Percentiles rank a stretch among this genome's conserved stretches.
These are phyloP conservation scores for Eupelmus urozonus DNA, from an alignment of 2,888 invertebrate species.

Conservation along the genomic window DNA sequence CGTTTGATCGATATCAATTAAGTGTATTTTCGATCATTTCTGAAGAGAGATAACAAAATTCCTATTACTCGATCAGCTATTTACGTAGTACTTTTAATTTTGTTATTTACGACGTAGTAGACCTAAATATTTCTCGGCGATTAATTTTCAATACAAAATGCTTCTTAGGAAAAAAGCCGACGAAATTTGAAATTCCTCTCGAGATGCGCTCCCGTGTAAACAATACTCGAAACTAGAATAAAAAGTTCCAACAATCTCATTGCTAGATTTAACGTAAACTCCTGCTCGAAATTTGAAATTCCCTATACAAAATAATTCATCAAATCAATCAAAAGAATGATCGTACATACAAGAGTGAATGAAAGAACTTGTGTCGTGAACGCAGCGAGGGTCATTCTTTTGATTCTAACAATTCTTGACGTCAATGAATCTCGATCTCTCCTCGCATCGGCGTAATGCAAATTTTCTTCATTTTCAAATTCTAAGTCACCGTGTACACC, in stretches of 20 bases:
- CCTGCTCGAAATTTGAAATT: not conserved
- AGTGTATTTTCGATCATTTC: constrained; percentile 23
- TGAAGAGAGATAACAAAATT: constrained; percentile 30
- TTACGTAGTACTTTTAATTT: constrained; percentile 15
- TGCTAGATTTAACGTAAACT: constrained; percentile 8
- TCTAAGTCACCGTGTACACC: not conserved
- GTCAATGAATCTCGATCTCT: constrained; percentile 2
- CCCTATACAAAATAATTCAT: constrained; percentile 7
- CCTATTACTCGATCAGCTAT: constrained; percentile 12
- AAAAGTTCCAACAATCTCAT: constrained; percentile 20
- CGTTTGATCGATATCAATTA: constrained; percentile 14
- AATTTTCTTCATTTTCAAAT: constrained; percentile 13
- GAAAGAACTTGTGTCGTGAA: not conserved
- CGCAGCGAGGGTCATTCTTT: constrained; percentile 18
- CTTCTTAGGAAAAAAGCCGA: not conserved
- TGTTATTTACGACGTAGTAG: not conserved
- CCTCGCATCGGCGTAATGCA: not conserved
- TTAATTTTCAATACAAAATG: constrained; percentile 16
- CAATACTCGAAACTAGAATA: not conserved
- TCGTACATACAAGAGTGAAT: constrained; percentile 9
- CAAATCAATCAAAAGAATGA: not conserved
- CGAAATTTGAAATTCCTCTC: not conserved
- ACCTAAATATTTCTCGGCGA: constrained; percentile 18
- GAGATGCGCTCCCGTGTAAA: not conserved
- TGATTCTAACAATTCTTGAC: constrained; percentile 32